These are phyloP conservation scores for Ardeotis arabs DNA, from an alignment of 2,113 vertebrate genomes.

Conservation along the genomic window DNA sequence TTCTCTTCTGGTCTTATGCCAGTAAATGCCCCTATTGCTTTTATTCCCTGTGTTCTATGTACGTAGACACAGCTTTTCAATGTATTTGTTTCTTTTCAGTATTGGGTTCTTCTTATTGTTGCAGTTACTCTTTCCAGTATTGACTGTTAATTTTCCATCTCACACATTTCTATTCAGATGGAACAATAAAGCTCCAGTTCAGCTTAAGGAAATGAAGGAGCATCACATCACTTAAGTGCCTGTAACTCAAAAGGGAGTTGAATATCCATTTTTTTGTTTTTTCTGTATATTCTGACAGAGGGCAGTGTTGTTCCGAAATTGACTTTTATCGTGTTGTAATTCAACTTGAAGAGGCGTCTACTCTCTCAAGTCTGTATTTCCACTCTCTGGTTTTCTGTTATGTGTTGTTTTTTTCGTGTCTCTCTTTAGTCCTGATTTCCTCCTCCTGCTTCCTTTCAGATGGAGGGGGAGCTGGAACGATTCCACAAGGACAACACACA, in stretches of 20 bases:
- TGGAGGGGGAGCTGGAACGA: conserved; percentile 83
- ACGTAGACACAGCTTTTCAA: not conserved
- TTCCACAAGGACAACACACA: conserved; percentile 82
- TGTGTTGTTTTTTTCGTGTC: not conserved
- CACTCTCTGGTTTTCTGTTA: not conserved
- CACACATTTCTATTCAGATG: not conserved
- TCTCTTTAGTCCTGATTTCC: not conserved
- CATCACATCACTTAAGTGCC: not conserved
- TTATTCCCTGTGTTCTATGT: not conserved
- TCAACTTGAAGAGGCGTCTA: not conserved
- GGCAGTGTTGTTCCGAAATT: conserved; percentile 50
- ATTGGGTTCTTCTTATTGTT: not conserved
- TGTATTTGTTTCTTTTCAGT: not conserved
- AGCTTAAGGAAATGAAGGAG: not conserved
- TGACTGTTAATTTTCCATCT: not conserved
- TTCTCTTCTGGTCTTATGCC: not conserved
- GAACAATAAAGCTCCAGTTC: not conserved
- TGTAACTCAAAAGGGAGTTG: not conserved
- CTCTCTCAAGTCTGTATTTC: not conserved
- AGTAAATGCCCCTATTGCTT: not conserved
- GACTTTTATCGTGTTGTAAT: not conserved
- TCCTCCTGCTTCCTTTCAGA: conserved; percentile 72
- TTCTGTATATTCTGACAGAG: conserved; percentile 12
- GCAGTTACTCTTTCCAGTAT: not conserved
- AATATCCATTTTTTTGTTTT: not conserved